These are phyloP conservation scores for Callinectes sapidus DNA, from an alignment of 2,888 invertebrate genomes.

Conservation along the genomic window DNA sequence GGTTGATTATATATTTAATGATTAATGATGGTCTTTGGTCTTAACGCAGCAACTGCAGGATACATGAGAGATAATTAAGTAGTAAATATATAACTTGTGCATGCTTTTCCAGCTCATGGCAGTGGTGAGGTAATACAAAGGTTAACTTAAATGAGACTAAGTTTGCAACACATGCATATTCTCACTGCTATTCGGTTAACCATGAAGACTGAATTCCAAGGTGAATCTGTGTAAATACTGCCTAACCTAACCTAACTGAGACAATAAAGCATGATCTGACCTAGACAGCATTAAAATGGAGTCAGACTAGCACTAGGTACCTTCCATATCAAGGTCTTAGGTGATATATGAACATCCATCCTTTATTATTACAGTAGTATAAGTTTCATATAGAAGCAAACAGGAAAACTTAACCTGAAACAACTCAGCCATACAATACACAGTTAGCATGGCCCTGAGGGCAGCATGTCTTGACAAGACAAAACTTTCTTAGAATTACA, in stretches of 20 bases:
- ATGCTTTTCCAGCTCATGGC: slow-evolving; percentile 50
- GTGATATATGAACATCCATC: slow-evolving; percentile 30
- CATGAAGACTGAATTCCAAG: slow-evolving; percentile 32
- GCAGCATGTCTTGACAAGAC: background rate
- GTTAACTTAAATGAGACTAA: background rate
- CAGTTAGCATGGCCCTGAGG: background rate
- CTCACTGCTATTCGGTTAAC: slow-evolving; percentile 10
- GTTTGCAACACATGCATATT: slow-evolving; percentile 21
- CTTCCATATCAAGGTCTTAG: slow-evolving; percentile 30
- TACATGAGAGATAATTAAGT: slow-evolving; percentile 22
- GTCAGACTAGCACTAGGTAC: slow-evolving; percentile 34
- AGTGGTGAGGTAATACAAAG: slow-evolving; percentile 49
- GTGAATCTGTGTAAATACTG: slow-evolving; percentile 6
- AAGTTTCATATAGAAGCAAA: slow-evolving; percentile 30
- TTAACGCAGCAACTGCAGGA: slow-evolving; percentile 23
- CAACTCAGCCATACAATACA: slow-evolving; percentile 9
- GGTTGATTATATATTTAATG: slow-evolving; percentile 1
- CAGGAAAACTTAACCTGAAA: slow-evolving; percentile 34
- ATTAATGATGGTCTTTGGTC: slow-evolving; percentile 56
- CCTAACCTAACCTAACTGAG: slow-evolving; percentile 2
- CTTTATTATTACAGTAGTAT: background rate
- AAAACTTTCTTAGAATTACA: background rate
- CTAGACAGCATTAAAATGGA: slow-evolving; percentile 16
- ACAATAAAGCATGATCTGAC: slow-evolving; percentile 7
- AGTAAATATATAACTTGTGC: slow-evolving; percentile 40